A percentile compares a stretch with the other conserved stretches of the same genome.
phyloP scores from a whole-genome alignment of 2,888 invertebrate genomes.

The Saturnia pavonia region DNA sequence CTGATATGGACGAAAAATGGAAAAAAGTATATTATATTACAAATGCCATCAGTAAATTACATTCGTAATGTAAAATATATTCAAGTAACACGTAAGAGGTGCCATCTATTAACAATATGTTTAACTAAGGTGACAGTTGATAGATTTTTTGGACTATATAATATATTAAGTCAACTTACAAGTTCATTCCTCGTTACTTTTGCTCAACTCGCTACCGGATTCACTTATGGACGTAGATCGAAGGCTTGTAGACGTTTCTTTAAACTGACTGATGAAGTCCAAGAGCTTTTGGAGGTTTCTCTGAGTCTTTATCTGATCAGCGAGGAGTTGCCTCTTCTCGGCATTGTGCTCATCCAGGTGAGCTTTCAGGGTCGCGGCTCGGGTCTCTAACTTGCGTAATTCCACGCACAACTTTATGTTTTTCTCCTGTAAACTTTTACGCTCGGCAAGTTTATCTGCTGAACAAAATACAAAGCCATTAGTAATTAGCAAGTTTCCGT shows the following conservation, averaged over 20 bases:
- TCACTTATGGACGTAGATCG: slow-evolving; percentile 68
- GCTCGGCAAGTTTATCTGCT: slow-evolving; percentile 71
- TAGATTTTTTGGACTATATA: no score
- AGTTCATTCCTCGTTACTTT: slow-evolving; percentile 70
- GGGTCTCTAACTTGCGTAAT: slow-evolving; percentile 67
- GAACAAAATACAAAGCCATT: slow-evolving; percentile 24
- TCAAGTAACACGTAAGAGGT: no score
- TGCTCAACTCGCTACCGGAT: slow-evolving; percentile 69
- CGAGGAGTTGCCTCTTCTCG: slow-evolving; percentile 70
- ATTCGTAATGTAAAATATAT: no score
- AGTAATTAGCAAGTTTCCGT: not conserved
- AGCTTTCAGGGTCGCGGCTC: slow-evolving; percentile 70
- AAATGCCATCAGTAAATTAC: no score
- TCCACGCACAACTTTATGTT: slow-evolving; percentile 74
- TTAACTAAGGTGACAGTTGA: no score
- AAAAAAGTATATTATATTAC: no score
- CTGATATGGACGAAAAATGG: no score
- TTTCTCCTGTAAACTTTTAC: slow-evolving; percentile 70
- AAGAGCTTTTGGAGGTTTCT: slow-evolving; percentile 75
- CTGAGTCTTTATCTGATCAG: slow-evolving; percentile 75
- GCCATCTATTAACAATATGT: no score
- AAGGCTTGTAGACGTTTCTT: slow-evolving; percentile 70
- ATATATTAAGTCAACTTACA: slow-evolving; percentile 34
- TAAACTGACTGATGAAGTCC: slow-evolving; percentile 77
- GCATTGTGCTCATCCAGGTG: slow-evolving; percentile 74